Base-by-base conservation (phyloP, 2,888 invertebrate genomes). In the Eudasyphora cyanicolor region DNA sequence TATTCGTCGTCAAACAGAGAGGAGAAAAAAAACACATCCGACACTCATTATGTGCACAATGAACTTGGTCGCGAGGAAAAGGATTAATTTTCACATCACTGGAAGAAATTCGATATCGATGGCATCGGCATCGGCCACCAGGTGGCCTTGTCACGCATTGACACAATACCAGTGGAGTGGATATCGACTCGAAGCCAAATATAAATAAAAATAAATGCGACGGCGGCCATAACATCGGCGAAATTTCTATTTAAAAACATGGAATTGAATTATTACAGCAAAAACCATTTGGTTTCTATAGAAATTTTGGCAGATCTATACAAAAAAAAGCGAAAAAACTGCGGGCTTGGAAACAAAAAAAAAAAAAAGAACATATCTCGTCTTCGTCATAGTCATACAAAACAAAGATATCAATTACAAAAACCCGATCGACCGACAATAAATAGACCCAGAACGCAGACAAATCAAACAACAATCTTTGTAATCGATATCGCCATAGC, bases 61-160 rank as follows among this genome's bases (percentile, higher is more conserved):
- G 73, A 62, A 71, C 57, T 60, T 32, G 32, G 19, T 51, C 10
- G 35, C 21, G 38, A 29, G 27, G 14, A 79, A 71, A 76, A 71
- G 71, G 73, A 79, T 82, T 82, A 69, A 17, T 79, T 82, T 76
- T 76, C 74, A n/a, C n/a, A 75, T 78, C 60, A 14, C 4, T 62
- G 10, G 8, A 24, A 57, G 77, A 75, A 83, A 83, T 75, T 74
- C 29, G 70, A 83, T 77, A 80, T 38, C 19, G 0, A 7, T 1
- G n/a, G 1, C 71, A 78, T 42, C 74, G 74, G 54, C 74, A 57
- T 74, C 74, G 83, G 77, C 70, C 77, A 64, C 83, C 77, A 73
- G 83, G 83, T 83, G 83, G 76, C 83, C 77, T 83, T 80, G 80
- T 74, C 74, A 74, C 62, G 79, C 45, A 79, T 64, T 49, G 54